These are phyloP conservation scores for Noctua janthe DNA, from an alignment of 2,888 invertebrate genomes.

Conservation along the genomic window DNA sequence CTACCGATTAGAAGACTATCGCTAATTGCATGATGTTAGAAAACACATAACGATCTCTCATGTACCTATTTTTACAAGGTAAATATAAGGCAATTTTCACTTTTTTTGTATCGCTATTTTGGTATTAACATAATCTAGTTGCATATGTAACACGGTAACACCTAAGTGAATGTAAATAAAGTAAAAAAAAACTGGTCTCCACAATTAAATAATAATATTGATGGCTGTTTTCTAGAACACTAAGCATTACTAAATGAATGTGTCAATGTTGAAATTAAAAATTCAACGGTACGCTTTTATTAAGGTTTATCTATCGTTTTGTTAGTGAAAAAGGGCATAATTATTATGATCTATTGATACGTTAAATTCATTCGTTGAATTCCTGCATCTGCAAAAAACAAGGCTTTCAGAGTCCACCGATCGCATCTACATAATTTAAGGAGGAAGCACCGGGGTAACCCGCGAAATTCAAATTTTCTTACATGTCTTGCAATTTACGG, in stretches of 20 bases:
- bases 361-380: neutral
- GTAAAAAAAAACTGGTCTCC: neutral
- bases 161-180: neutral
- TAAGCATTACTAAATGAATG: neutral
- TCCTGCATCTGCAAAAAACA: neutral
- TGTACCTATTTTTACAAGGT: constrained; percentile 12
- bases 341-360: neutral
- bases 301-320: neutral
- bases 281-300: neutral
- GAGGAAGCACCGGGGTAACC: too few relatives aligned
- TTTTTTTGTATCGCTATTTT: constrained; percentile 13
- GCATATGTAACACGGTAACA: constrained; percentile 4
- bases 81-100: constrained; percentile 13
- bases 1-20: constrained; percentile 26
- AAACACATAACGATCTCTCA: constrained; percentile 5
- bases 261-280: neutral
- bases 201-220: neutral
- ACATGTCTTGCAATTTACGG: too few relatives aligned
- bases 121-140: constrained; percentile 4
- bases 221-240: neutral
- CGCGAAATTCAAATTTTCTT: too few relatives aligned
- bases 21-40: constrained; percentile 30
- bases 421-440: neutral
- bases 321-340: neutral
- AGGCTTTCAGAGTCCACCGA: neutral